These are phyloP conservation scores for Tenualosa ilisha DNA, from an alignment of 2,797 vertebrate species.

Conservation along the genomic window DNA sequence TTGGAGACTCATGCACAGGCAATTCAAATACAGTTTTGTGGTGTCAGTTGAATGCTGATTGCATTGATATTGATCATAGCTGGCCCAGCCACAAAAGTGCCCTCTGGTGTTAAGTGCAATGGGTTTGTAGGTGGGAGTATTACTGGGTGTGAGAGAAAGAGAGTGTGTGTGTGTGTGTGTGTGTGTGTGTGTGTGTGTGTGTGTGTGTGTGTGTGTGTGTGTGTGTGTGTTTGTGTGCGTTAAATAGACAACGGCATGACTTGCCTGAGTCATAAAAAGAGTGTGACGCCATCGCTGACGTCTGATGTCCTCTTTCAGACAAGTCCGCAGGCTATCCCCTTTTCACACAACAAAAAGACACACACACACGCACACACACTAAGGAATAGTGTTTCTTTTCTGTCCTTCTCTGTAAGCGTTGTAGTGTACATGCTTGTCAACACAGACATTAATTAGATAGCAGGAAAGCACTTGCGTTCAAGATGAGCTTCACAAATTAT, in stretches of 20 bases:
- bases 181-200: background rate
- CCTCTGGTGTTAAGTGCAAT: background rate
- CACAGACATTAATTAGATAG: background rate
- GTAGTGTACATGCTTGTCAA: background rate
- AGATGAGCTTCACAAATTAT: background rate
- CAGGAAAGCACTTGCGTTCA: background rate
- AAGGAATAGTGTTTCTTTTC: background rate
- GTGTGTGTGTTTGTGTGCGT: background rate
- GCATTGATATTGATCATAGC: background rate
- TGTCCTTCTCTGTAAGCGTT: background rate
- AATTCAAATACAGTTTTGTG: background rate
- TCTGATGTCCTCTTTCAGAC: slow-evolving; percentile 7
- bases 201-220: background rate
- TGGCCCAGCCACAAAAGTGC: background rate
- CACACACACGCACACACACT: background rate
- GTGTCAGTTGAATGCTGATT: background rate
- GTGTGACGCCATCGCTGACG: background rate
- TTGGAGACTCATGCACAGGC: background rate
- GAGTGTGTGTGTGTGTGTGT: too few relatives aligned
- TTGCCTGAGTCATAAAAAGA: background rate
- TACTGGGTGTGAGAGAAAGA: background rate
- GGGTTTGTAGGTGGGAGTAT: background rate
- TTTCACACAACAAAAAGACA: background rate
- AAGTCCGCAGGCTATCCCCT: background rate
- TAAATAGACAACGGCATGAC: background rate